These are phyloP conservation scores for Aphelenchoides besseyi DNA, from an alignment of 1,140 invertebrate species.

Conservation along the genomic window DNA sequence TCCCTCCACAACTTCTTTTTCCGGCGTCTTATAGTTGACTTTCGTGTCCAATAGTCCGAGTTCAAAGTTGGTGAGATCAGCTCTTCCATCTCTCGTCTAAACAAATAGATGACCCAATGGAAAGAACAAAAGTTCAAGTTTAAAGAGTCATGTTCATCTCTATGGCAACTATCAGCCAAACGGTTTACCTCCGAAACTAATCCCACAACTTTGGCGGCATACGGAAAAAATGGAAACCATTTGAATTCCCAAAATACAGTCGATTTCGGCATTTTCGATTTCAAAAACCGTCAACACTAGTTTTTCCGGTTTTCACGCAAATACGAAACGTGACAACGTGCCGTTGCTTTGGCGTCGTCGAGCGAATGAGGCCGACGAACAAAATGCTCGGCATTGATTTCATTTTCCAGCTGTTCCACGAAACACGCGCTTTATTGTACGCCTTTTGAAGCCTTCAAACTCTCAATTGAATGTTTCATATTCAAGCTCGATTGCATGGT, in stretches of 20 bases:
- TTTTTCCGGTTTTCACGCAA: too few species aligned
- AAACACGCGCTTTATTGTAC: too few species aligned
- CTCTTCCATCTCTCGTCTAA: conserved; percentile 58
- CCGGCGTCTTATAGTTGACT: conserved; percentile 38
- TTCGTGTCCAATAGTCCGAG: conserved; percentile 57
- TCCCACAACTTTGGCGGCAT: neutral
- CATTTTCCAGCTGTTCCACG: conserved; percentile 14
- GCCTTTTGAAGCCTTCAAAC: too few species aligned
- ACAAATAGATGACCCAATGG: conserved; percentile 15
- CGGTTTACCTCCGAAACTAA: neutral
- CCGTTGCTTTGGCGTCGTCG: neutral
- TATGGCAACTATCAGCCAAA: conserved; percentile 6
- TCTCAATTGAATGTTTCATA: too few species aligned
- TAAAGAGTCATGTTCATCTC: too few species aligned
- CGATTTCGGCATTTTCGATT: neutral
- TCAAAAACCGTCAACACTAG: neutral
- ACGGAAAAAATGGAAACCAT: neutral
- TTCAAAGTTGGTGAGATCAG: conserved; percentile 61
- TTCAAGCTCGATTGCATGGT: too few species aligned
- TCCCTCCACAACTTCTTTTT: conserved; percentile 51
- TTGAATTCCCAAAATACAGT: neutral
- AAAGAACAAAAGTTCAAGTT: too few species aligned
- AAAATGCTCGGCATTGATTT: neutral
- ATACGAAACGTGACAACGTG: too few species aligned
- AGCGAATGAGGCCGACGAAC: neutral